Percentiles rank a stretch among this genome's conserved stretches.
Conservation (phyloP, 1,140 invertebrate genomes). For the Aphaenogaster floridana region DNA sequence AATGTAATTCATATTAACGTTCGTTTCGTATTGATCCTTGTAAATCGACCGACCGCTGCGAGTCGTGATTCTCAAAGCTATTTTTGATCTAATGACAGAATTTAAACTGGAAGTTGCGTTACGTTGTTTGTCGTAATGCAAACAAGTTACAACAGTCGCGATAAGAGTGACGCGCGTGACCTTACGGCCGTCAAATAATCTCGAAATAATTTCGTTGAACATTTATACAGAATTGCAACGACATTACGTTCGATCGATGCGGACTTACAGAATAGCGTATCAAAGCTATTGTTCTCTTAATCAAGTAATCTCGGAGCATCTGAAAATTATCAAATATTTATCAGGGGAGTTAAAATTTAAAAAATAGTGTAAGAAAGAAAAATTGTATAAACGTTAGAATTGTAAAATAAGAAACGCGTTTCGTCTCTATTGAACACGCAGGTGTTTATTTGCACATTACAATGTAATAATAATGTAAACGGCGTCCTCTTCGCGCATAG, state of each 20-base stretch:
- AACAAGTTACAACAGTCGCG: constrained; percentile 48
- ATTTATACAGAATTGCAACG: not conserved
- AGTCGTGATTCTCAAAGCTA: not conserved
- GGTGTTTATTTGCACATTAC: not conserved
- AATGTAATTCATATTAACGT: constrained; percentile 7
- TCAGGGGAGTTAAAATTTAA: not conserved
- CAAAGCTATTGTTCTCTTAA: not conserved
- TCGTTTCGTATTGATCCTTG: not conserved
- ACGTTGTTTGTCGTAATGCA: not conserved
- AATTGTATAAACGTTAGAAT: not conserved
- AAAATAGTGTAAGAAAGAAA: not conserved
- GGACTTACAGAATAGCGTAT: not conserved
- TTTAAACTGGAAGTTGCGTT: not conserved
- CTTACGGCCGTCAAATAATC: constrained; percentile 25
- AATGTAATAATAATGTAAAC: constrained; percentile 4
- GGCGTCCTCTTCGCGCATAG: too few relatives aligned
- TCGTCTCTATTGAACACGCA: not conserved
- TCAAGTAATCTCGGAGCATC: not conserved
- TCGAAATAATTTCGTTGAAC: constrained; percentile 13
- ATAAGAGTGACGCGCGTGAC: constrained; percentile 50
- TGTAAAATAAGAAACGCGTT: not conserved
- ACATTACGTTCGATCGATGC: not conserved
- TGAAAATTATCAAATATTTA: not conserved
- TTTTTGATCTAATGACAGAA: constrained; percentile 6
- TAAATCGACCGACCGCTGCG: not conserved